phyloP scores from a whole-genome alignment of 2,797 vertebrate species.

The Pangasius larnaudii region DNA sequence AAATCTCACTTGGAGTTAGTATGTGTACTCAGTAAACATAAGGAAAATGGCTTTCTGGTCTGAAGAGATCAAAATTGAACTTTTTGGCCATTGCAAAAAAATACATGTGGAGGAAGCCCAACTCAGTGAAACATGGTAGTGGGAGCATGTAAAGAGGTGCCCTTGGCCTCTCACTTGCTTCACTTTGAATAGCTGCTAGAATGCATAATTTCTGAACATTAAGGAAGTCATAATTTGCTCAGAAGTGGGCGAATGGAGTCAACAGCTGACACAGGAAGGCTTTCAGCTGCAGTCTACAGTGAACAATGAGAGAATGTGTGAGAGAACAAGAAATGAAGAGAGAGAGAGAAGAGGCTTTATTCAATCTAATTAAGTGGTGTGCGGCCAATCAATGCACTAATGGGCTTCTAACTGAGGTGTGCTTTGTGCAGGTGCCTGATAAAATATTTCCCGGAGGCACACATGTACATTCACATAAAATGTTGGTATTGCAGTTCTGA shows the following conservation, averaged over 20 bases:
- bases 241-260: not conserved
- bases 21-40: not conserved
- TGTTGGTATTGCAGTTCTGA: not conserved
- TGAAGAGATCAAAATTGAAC: not conserved
- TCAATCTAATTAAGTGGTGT: slow-evolving; percentile 34
- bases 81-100: not conserved
- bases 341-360: slow-evolving; percentile 23
- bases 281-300: not conserved
- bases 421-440: slow-evolving; percentile 18
- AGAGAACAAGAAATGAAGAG: not conserved
- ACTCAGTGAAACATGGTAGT: slow-evolving; percentile 15
- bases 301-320: not conserved
- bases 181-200: not conserved
- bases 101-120: not conserved
- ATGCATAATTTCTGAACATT: not conserved
- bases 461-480: not conserved
- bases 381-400: slow-evolving; percentile 14
- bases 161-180: not conserved
- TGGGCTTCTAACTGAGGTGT: slow-evolving; percentile 21
- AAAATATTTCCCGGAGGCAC: not conserved
- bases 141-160: not conserved
- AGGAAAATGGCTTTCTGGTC: not conserved
- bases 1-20: not conserved
- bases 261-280: not conserved
- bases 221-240: not conserved